These are phyloP conservation scores for Hemithea aestivaria DNA, from an alignment of 2,888 invertebrate species.

Conservation along the genomic window DNA sequence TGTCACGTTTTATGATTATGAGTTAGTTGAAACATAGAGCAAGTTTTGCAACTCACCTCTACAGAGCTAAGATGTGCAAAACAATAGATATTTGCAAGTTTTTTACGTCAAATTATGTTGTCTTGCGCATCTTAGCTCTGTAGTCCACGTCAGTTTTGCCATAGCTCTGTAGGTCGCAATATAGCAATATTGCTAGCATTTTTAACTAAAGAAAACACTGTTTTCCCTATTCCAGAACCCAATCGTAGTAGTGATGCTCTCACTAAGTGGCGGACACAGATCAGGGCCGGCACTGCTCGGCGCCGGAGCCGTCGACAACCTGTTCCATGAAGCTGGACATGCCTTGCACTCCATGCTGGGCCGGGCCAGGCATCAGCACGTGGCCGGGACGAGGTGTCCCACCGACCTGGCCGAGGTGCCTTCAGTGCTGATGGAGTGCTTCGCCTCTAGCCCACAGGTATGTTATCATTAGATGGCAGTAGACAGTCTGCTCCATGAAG, in stretches of 20 bases:
- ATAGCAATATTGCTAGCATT: no score
- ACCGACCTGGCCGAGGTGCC: constrained; percentile 99
- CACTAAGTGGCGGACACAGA: constrained; percentile 85
- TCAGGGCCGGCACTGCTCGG: constrained; percentile 88
- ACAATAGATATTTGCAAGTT: no score
- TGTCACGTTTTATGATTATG: no score
- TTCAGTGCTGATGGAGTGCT: constrained; percentile 99
- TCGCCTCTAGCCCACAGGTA: constrained; percentile 89
- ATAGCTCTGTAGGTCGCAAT: no score
- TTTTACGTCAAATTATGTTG: no score
- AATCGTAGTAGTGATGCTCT: constrained; percentile 95
- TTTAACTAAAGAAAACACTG: neutral
- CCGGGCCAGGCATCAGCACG: constrained; percentile 94
- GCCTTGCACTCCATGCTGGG: constrained; percentile 99
- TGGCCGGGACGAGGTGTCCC: constrained; percentile 96
- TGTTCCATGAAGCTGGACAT: constrained; percentile 99
- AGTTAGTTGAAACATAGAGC: no score
- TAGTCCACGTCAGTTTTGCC: no score
- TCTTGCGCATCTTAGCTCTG: no score
- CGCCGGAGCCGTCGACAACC: constrained; percentile 93
- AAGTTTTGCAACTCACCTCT: no score
- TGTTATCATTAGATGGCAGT: no score
- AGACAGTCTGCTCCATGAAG: constrained; percentile 98
- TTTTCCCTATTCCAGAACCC: constrained; percentile 80
- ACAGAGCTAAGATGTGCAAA: no score